These are phyloP conservation scores for Trissoscelio sp. DNA, from an alignment of 2,888 invertebrate species.

Conservation along the genomic window DNA sequence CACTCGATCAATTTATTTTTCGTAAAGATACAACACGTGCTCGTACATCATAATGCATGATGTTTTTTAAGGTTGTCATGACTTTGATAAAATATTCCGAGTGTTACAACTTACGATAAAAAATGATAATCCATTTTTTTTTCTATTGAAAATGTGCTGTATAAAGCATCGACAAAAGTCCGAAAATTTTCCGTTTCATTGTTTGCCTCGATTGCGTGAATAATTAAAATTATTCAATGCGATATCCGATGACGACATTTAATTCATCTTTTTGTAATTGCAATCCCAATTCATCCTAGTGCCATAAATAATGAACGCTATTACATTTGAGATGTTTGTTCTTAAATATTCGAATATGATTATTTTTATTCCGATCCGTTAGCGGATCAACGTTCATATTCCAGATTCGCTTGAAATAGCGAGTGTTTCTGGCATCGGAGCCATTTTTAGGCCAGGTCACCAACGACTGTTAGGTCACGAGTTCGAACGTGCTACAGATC, in stretches of 20 bases:
- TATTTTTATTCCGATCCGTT: constrained; percentile 12
- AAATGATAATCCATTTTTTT: neutral
- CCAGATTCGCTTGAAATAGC: constrained; percentile 46
- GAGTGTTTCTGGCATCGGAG: constrained; percentile 56
- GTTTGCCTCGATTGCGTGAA: neutral
- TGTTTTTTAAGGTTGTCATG: constrained; percentile 16
- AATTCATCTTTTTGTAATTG: neutral
- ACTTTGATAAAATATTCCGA: constrained; percentile 28
- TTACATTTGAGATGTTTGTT: constrained; percentile 2
- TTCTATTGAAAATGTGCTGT: too few relatives aligned
- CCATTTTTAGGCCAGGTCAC: constrained; percentile 66
- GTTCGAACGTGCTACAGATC: constrained; percentile 57
- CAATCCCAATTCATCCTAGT: neutral
- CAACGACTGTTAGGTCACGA: constrained; percentile 59
- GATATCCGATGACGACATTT: neutral
- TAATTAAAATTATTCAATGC: neutral
- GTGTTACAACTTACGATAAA: neutral
- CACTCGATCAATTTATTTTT: constrained; percentile 26
- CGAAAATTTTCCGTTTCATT: neutral
- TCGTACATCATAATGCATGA: constrained; percentile 15
- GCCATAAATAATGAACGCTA: neutral
- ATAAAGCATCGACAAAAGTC: too few relatives aligned
- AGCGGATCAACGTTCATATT: constrained; percentile 33
- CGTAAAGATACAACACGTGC: constrained; percentile 3
- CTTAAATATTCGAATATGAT: constrained; percentile 30